Percentiles rank a stretch among this genome's conserved stretches.
Conservation (phyloP, 2,888 invertebrate species). For the Osmoderma eremita region DNA sequence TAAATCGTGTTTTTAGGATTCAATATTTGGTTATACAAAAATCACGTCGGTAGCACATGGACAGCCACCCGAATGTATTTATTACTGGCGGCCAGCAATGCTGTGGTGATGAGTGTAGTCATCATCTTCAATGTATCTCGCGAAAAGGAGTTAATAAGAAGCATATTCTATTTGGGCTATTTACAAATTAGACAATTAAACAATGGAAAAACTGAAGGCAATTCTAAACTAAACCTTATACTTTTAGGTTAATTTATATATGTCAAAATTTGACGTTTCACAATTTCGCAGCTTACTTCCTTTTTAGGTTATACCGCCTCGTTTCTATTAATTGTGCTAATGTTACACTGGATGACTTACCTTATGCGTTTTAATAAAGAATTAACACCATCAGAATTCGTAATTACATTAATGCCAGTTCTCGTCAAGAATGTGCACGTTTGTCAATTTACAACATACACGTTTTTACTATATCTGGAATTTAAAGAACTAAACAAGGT, state of each 20-base stretch:
- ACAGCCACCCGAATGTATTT: neutral
- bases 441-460: constrained; percentile 2
- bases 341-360: neutral
- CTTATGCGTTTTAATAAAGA: neutral
- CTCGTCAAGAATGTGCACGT: neutral
- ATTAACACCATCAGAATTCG: neutral
- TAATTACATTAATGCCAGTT: neutral
- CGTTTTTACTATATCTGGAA: neutral
- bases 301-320: neutral
- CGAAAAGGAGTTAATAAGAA: neutral
- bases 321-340: neutral
- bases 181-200: no score
- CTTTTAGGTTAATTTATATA: no score
- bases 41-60: neutral
- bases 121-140: neutral
- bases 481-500: neutral
- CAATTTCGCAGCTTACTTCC: no score
- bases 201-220: no score
- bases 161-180: neutral
- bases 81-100: neutral
- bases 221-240: no score
- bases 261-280: no score
- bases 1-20: neutral
- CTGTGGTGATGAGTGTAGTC: neutral
- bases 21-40: neutral